Percentiles rank a stretch among this genome's conserved stretches.
These are phyloP conservation scores for Atherinomorus stipes DNA, from an alignment of 2,113 vertebrate species.

Conservation along the genomic window DNA sequence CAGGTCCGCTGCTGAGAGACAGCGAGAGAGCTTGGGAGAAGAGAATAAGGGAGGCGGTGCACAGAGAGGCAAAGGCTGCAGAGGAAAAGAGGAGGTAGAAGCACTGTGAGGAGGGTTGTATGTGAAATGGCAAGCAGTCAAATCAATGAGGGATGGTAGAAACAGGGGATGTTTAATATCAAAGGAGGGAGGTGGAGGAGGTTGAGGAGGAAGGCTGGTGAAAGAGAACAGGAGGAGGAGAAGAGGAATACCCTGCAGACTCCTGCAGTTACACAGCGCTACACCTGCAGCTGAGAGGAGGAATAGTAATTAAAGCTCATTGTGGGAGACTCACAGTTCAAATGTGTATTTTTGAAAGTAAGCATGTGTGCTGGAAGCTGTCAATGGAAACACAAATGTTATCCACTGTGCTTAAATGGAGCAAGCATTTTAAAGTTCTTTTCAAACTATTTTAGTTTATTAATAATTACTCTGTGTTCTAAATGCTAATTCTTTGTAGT, in stretches of 20 bases:
- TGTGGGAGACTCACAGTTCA: constrained; percentile 49
- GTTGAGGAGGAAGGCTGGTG: constrained; percentile 28
- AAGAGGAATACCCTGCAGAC: constrained; percentile 51
- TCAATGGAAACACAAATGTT: constrained; percentile 48
- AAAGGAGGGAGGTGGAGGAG: constrained; percentile 50
- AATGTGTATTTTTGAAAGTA: constrained; percentile 61
- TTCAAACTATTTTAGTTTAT: constrained; percentile 21
- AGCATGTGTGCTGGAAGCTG: constrained; percentile 9
- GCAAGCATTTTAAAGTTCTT: constrained; percentile 16
- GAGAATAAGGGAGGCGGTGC: constrained; percentile 37
- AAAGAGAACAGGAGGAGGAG: constrained; percentile 44
- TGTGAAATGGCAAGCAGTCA: constrained; percentile 64
- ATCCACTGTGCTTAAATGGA: constrained; percentile 32
- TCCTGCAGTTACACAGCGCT: constrained; percentile 27
- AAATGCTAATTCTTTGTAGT: constrained; percentile 21
- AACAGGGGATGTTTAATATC: constrained; percentile 25
- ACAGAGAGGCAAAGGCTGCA: constrained; percentile 48
- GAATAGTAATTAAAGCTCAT: constrained; percentile 57
- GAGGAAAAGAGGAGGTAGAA: constrained; percentile 43
- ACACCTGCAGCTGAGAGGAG: constrained; percentile 59
- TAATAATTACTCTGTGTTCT: constrained; percentile 28
- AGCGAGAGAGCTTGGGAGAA: constrained; percentile 33
- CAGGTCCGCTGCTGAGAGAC: constrained; percentile 71
- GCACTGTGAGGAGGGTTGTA: constrained; percentile 42
- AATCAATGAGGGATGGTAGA: constrained; percentile 58